phyloP scores from a whole-genome alignment of 2,888 invertebrate genomes.

The Drosophila kanekoi region DNA sequence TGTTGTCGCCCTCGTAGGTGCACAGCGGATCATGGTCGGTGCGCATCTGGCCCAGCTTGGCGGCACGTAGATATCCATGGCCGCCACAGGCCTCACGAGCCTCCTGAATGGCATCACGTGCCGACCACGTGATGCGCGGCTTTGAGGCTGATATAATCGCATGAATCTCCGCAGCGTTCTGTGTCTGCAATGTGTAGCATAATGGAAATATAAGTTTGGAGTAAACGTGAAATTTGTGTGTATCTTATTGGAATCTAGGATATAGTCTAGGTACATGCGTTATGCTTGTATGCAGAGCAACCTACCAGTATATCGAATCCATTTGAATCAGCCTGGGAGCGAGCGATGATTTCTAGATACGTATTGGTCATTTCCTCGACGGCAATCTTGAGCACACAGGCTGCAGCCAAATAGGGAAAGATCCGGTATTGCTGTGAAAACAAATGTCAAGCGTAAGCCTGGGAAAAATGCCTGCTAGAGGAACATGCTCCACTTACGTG shows the following conservation, averaged over 20 bases:
- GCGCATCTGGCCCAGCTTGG: constrained; percentile 93
- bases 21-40: constrained; percentile 95
- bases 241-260: too few species aligned
- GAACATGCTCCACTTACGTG: constrained; percentile 86
- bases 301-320: constrained; percentile 84
- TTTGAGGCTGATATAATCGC: constrained; percentile 88
- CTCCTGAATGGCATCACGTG: constrained; percentile 92
- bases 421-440: constrained; percentile 89
- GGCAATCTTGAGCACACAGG: constrained; percentile 88
- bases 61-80: constrained; percentile 91
- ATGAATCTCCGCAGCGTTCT: constrained; percentile 88
- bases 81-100: constrained; percentile 95
- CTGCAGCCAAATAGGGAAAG: constrained; percentile 89
- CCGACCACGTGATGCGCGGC: constrained; percentile 90
- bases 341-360: constrained; percentile 89
- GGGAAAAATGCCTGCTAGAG: neutral
- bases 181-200: constrained; percentile 68
- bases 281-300: too few species aligned
- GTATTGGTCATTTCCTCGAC: constrained; percentile 88
- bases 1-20: constrained; percentile 98
- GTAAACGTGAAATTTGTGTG: too few species aligned
- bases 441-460: neutral
- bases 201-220: neutral
- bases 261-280: too few species aligned
- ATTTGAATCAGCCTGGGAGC: constrained; percentile 86